phyloP scores from a whole-genome alignment of 2,113 vertebrate species.

The Trematocara zebra region DNA sequence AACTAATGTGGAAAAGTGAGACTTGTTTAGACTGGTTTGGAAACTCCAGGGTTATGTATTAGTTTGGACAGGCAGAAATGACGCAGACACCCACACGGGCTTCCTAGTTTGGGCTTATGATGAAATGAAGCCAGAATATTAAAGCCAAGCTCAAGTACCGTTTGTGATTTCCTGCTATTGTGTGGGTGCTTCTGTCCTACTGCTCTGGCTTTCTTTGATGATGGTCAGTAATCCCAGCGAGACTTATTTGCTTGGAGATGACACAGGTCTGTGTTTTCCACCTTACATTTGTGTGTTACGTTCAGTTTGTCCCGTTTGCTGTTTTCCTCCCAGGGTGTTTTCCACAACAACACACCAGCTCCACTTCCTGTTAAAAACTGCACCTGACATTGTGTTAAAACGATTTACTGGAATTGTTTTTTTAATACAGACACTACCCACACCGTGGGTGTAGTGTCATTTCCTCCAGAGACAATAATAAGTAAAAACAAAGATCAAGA shows the following conservation, averaged over 20 bases:
- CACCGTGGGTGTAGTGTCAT: not conserved
- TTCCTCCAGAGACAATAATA: not conserved
- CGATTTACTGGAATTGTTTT: not conserved
- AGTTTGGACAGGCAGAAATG: not conserved
- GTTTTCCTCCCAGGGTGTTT: not conserved
- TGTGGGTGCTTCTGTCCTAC: not conserved
- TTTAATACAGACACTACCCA: not conserved
- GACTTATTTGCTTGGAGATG: not conserved
- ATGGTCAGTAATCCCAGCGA: not conserved
- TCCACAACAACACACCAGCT: not conserved
- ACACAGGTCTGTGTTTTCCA: not conserved
- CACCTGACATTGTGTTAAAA: not conserved
- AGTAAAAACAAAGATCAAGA: not conserved
- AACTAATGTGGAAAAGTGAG: not conserved
- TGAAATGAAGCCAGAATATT: not conserved
- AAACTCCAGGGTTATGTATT: not conserved
- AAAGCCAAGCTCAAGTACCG: rapidly evolving
- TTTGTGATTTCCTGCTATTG: not conserved
- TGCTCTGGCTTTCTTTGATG: not conserved
- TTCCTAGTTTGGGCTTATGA: not conserved
- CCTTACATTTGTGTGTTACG: not conserved
- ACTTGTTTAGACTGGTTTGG: not conserved
- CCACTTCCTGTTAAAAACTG: not conserved
- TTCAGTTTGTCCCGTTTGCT: not conserved
- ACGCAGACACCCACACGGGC: not conserved